A percentile compares a stretch with the other conserved stretches of the same genome.
Conservation (phyloP, 2,797 vertebrate species). For the Ctenochaetus hawaiiensis region DNA sequence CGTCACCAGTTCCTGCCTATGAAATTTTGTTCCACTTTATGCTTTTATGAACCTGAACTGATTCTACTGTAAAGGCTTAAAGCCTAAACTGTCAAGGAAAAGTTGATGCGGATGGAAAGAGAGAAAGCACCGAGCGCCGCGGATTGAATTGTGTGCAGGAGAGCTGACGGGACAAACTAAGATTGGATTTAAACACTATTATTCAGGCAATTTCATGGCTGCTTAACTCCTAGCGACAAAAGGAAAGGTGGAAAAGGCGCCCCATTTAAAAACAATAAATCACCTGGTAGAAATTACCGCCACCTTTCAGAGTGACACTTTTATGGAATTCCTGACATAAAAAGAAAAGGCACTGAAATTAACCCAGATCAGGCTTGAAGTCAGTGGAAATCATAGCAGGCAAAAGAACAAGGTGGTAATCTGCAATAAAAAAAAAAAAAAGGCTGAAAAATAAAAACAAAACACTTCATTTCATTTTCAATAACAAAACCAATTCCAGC, state of each 20-base stretch:
- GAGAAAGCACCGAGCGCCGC: conserved; percentile 73
- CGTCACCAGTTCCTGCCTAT: conserved; percentile 9
- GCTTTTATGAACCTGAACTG: conserved; percentile 46
- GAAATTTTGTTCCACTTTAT: conserved; percentile 41
- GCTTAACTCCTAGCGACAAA: conserved; percentile 90
- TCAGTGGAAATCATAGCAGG: conserved; percentile 82
- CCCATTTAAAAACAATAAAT: conserved; percentile 93
- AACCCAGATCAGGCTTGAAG: conserved; percentile 87
- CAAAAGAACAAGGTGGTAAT: conserved; percentile 72
- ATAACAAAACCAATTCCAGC: conserved; percentile 86
- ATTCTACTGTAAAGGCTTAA: conserved; percentile 54
- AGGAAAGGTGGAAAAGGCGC: conserved; percentile 77
- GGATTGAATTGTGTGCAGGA: conserved; percentile 70
- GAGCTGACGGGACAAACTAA: conserved; percentile 86
- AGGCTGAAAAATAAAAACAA: conserved; percentile 65
- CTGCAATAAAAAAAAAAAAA: conserved; percentile 62
- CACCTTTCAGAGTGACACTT: conserved; percentile 88
- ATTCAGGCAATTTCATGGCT: conserved; percentile 98
- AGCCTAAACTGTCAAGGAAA: conserved; percentile 57
- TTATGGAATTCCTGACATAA: conserved; percentile 87
- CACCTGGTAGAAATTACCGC: conserved; percentile 90
- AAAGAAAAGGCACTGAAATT: conserved; percentile 90
- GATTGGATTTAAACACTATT: conserved; percentile 97
- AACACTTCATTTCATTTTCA: conserved; percentile 89
- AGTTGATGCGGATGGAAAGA: conserved; percentile 77